Evolutionary conservation across 2,888 invertebrate genomes (phyloP), one percentile per base, ranked within the genome.

Genomic region (Epiperipatus broadwayi): DNA sequence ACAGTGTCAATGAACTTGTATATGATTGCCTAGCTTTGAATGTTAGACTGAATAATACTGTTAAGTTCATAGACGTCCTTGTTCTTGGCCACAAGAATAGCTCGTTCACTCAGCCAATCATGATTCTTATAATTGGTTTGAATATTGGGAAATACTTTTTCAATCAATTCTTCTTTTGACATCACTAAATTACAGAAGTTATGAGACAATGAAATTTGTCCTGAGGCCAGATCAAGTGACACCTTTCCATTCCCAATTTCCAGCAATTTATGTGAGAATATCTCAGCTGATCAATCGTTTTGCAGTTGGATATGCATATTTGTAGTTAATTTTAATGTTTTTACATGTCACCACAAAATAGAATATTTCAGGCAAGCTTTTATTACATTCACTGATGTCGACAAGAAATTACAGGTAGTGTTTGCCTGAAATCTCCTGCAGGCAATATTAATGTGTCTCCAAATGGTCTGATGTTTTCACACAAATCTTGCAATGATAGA

Each of bases 351-450:
- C 50, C 47, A 50, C 7, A 50, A 12, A 33, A 28, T 29, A 10
- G 46, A 52, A 12, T 35, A 21, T 39, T 50, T 51, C 3, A 54
- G 15, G 30, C 46, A 53, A 1, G 51, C 47, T 8, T 47, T 44
- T 3, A 50, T 21, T 25, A 46, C 41, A 25, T 50, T 43, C 12
- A 34, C 39, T 19, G 18, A 33, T 15, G 41, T 50, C 45, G 47
- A 21, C 43, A 20, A 15, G 39, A 39, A 15, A 46, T 38, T 4
- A 46, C 45, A 3, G 48, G 47, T 14, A 52, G 32, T 10, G 41
- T 46, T 39, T 52, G 46, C 20, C 49, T 21, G 37, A 48, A 48
- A 32, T 52, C 46, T 5, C 49, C 48, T 16, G 43, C 43, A 16
- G 51, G 37, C 7, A 54, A 14, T 8, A 37, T 3, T 5, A 27